Base-by-base conservation (phyloP, 2,797 vertebrate genomes). In the Decapterus maruadsi region DNA sequence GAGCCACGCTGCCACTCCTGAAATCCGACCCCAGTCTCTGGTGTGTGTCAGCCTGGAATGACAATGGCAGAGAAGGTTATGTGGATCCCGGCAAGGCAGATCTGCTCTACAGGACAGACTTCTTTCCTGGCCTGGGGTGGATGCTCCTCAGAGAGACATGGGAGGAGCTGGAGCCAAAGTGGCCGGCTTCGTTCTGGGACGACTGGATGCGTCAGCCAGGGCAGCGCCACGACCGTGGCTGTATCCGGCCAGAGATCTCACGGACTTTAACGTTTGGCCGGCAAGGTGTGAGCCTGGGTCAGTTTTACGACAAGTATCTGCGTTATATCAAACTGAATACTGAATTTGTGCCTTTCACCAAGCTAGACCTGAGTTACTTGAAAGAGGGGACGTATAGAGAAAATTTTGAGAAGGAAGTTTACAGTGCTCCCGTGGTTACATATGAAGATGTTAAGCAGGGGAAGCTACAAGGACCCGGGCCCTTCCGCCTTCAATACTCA, bases 21-120 rank as follows among this genome's bases (percentile, higher is more conserved):
- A 72, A 46, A 0, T 66, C 82, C 0, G 98, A 99, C 10, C 93
- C 87, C 1, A 95, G 85, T 0, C 92, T 99, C 0, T 99, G 97
- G 98, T 99, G 98, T 12, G 90, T 95, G 46, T 99, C 98, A 0
- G 97, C 98, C 0, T 99, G 98, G 98, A 97, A 99, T 3, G 98
- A 99, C 77, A 99, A 99, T 0, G 98, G 98, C 26, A 94, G 96
- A 10, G 97, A 97, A 0, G 96, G 95, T 0, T 88, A 96, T 84
- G 96, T 99, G 17, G 97, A 99, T 13, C 81, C 87, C 0, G 81
- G 67, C 0, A 83, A 70, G 5, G 90, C 96, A 0, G 86, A 95
- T n/a, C 91, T 98, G 1, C 93, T 99, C 0, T 97, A 99, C 90
- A 93, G 97, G 59, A 98, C 98, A 0, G 98, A 99, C 76, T 99